Evolutionary conservation across 2,797 vertebrate genomes (phyloP), one percentile per base, ranked within the genome.

Genomic region (Hydrolagus colliei): DNA sequence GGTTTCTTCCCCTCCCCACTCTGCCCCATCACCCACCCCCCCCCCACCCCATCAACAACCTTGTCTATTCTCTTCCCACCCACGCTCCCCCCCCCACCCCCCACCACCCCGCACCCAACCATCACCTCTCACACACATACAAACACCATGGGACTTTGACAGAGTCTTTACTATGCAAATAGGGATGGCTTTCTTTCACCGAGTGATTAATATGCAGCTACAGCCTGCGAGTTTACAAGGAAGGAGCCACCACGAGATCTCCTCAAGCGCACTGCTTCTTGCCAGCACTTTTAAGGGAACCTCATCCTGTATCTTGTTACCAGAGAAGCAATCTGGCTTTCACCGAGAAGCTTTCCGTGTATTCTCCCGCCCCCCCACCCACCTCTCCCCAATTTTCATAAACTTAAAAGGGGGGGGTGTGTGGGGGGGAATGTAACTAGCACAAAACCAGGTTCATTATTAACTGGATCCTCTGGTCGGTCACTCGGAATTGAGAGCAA

Each of bases 191-290:
- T 89, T 94, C 90, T 96, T 98, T 97, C 95, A 97, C 89, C 90
- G 89, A 27, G 90, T 95, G 93, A 97, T 98, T 96, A 98, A 96
- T 92, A 98, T 98, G 96, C 97, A 96, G 89, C 93, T 94, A 91
- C 94, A 88, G 94, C 88, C 91, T 92, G 90, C 90, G 41, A 65
- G 63, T 84, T 84, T 71, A 84, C 65, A 35, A 71, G 79, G 79
- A 84, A 84, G 32, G 63, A 71, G 41, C 18, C 65, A 35, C 32
- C 65, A 84, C 20, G 41, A 71, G 35, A 84, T 65, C 79, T 84
- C 79, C 32, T 71, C 79, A 84, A 71, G 79, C 65, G 41, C 41
- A 16, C 10, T 71, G 79, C 35, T 65, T 13, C 79, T 84, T 84
- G 79, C 65, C 79, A 84, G 79, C 79, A 68, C 35, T 52, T 84